Percentiles rank a stretch among this genome's conserved stretches.
Evolutionary conservation across 1,140 invertebrate genomes (phyloP).

Genomic region (Argopecten irradians): DNA sequence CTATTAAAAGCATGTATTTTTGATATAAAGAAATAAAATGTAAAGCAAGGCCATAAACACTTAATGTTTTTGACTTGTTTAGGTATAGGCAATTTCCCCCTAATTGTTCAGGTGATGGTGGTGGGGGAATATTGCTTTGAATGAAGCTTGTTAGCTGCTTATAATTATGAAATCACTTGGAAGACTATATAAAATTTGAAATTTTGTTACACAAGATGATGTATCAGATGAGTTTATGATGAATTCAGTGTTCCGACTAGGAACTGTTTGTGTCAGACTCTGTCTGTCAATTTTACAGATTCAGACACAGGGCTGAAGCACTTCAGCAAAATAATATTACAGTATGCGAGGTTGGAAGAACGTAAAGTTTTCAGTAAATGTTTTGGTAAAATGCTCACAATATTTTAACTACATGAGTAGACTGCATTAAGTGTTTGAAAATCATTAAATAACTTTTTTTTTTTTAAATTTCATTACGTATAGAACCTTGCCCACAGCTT

Average conservation of each 20-base stretch:
- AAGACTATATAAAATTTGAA: neutral
- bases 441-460: too few relatives aligned
- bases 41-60: neutral
- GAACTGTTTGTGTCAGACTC: neutral
- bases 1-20: too few relatives aligned
- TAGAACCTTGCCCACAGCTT: too few relatives aligned
- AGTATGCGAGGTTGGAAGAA: too few relatives aligned
- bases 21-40: neutral
- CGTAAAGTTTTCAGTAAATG: too few relatives aligned
- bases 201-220: neutral
- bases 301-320: neutral
- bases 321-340: neutral
- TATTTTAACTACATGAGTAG: too few relatives aligned
- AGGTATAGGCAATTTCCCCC: neutral
- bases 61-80: neutral
- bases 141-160: neutral
- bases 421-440: too few relatives aligned
- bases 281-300: neutral
- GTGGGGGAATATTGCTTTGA: conserved; percentile 20
- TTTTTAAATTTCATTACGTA: too few relatives aligned
- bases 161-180: neutral
- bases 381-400: too few relatives aligned
- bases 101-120: neutral
- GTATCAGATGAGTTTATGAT: neutral
- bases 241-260: neutral